phyloP scores from a whole-genome alignment of 2,113 vertebrate genomes.

The Rhadina sibilatrix region DNA sequence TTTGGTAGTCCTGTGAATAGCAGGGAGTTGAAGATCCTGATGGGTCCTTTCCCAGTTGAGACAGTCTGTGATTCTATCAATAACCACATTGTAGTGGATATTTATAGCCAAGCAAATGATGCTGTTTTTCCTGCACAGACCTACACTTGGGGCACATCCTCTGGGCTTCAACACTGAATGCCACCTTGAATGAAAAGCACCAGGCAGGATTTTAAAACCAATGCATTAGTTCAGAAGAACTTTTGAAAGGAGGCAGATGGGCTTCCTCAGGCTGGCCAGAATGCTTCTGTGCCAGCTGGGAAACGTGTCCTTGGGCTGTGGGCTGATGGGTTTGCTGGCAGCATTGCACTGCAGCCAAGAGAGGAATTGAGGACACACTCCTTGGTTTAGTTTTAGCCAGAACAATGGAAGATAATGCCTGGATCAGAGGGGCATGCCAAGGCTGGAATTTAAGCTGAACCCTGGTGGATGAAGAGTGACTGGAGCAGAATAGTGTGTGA shows the following conservation, averaged over 20 bases:
- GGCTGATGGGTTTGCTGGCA: not conserved
- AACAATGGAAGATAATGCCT: not conserved
- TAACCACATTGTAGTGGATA: not conserved
- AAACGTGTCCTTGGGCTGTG: not conserved
- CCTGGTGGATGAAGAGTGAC: not conserved
- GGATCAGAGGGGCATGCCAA: not conserved
- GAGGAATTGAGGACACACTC: not conserved
- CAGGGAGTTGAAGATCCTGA: not conserved
- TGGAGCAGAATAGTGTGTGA: not conserved
- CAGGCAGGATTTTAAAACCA: not conserved
- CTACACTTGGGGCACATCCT: not conserved
- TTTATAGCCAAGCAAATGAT: not conserved
- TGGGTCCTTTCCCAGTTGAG: not conserved
- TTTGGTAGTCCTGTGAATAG: not conserved
- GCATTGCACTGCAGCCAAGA: not conserved
- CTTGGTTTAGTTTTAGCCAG: not conserved
- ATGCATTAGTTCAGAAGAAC: not conserved
- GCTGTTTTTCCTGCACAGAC: not conserved
- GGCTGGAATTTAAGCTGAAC: not conserved
- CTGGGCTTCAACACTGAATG: not conserved
- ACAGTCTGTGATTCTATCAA: not conserved
- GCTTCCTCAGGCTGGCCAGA: not conserved
- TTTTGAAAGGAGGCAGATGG: not conserved
- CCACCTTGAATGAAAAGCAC: not conserved
- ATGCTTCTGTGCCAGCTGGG: not conserved